Base-by-base conservation (phyloP, 2,797 vertebrate genomes). In the Potorous gilbertii region DNA sequence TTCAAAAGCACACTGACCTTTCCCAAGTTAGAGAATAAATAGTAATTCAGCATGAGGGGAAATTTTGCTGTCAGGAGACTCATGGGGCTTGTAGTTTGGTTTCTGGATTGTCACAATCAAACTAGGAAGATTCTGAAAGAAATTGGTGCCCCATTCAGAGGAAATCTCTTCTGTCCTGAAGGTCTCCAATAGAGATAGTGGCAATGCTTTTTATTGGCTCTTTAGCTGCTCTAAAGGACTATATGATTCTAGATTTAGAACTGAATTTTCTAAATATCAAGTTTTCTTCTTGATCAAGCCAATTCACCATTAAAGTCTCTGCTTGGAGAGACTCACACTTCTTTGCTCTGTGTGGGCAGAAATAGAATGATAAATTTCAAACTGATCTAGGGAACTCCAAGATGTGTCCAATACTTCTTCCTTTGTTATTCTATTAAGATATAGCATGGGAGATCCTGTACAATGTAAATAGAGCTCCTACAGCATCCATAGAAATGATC, bases 331-430 rank as follows among this genome's bases (percentile, higher is more conserved):
- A 98, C 97, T 97, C 98, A 95, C 89, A 94, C 96, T 94, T 94
- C 98, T 98, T 98, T 98, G 97, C 94, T 96, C 97, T 98, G 98
- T 98, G 98, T 97, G 97, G 98, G 97, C 97, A 87, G 24, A 9
- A 87, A 87, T 50, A 87, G 40, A 50, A 14, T 46, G 74, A 87
- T 21, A 87, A 46, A 24, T 50, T 87, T 87, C 9, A 46, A 97
- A 98, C 96, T 98, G 98, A 98, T 97, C 97, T 96, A 97, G 96
- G 96, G 96, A 97, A 98, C 96, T 46, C 40, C 97, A 97, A 98
- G 97, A 98, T 98, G 98, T 98, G 98, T 97, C 98, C 97, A 96
- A 93, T 98, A 90, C 92, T 93, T 95, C 97, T 97, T 96, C 93
- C 94, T 93, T 93, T 95, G 92, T 94, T 96, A 31, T 97, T 98